Conservation (phyloP, 2,888 invertebrate species). For the Microplitis manilae region DNA sequence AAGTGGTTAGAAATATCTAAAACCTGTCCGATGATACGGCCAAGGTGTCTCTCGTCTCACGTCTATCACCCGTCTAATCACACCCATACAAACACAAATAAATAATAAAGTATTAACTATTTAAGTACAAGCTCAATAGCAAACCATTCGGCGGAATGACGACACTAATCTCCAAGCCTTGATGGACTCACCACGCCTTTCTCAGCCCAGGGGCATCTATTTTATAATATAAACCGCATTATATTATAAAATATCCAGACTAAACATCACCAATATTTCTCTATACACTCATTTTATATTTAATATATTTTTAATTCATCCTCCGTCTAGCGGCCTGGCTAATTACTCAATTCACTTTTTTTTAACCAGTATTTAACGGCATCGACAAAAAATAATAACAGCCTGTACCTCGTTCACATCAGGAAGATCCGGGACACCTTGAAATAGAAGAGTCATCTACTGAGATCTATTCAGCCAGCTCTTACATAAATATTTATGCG, state of each 20-base stretch:
- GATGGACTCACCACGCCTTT: constrained; percentile 63
- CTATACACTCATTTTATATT: not conserved
- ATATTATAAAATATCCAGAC: constrained; percentile 41
- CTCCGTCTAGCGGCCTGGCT: not conserved
- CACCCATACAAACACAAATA: not conserved
- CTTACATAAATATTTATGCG: constrained; percentile 26
- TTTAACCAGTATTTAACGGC: not conserved
- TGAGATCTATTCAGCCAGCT: not conserved
- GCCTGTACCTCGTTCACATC: not conserved
- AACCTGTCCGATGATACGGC: not conserved
- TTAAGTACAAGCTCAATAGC: constrained; percentile 29
- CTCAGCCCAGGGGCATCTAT: constrained; percentile 68
- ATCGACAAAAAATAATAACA: too few relatives aligned
- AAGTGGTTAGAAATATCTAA: not conserved
- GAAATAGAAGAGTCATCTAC: constrained; percentile 8
- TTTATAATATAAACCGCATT: constrained; percentile 40
- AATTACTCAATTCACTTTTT: constrained; percentile 26
- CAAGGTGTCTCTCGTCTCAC: not conserved
- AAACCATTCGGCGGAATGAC: constrained; percentile 50
- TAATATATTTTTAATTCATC: not conserved
- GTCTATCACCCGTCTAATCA: not conserved
- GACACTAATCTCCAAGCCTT: constrained; percentile 42
- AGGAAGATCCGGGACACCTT: constrained; percentile 30
- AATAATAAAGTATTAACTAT: not conserved
- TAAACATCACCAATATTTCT: not conserved